Conservation (phyloP, 2,797 vertebrate genomes). For the Manis crassicaudata region DNA sequence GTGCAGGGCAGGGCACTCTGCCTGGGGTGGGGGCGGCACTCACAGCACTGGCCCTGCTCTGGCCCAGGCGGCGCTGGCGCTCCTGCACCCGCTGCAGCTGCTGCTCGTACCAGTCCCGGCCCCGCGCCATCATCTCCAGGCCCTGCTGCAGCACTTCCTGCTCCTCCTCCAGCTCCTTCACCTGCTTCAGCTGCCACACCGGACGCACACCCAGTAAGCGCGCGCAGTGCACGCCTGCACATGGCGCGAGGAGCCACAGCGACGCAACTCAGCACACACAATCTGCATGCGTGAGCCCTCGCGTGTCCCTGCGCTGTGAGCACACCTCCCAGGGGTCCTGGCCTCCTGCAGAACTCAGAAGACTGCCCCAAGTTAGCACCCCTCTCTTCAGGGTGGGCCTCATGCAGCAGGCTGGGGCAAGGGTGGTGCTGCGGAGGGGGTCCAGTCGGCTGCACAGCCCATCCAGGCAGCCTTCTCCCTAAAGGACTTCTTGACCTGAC, state of each 20-base stretch:
- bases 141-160: conserved; percentile 94
- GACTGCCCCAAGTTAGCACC: neutral
- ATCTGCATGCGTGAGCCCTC: accelerated
- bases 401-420: accelerated
- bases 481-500: neutral
- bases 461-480: neutral
- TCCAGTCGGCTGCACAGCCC: neutral
- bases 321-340: too few species aligned
- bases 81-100: conserved; percentile 94
- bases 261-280: too few species aligned
- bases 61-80: conserved; percentile 91
- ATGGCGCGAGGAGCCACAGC: accelerated
- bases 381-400: neutral
- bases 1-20: neutral
- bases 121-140: conserved; percentile 92
- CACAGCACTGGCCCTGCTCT: conserved; percentile 86
- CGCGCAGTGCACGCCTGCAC: accelerated
- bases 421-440: neutral
- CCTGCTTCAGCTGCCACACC: conserved; percentile 91
- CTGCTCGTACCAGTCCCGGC: conserved; percentile 94
- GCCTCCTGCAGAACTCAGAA: neutral
- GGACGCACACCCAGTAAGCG: accelerated
- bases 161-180: conserved; percentile 97
- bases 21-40: conserved; percentile 45
- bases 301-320: accelerated